Percentiles rank a stretch among this genome's conserved stretches.
Conservation (phyloP, 2,888 invertebrate species). For the Meganola albula region DNA sequence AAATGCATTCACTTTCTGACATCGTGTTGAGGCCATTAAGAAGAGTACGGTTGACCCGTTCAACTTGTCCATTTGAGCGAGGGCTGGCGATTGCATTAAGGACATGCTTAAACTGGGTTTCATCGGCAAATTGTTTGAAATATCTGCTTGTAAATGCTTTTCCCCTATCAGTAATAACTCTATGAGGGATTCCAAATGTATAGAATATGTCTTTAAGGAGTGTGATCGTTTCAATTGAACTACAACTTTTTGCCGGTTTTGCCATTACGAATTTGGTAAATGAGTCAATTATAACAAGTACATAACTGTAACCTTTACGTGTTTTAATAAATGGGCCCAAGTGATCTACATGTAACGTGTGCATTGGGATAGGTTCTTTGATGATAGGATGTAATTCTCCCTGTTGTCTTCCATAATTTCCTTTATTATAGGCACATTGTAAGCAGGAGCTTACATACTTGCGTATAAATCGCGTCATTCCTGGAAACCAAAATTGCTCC, state of each 20-base stretch:
- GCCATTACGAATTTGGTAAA: constrained; percentile 22
- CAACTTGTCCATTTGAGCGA: constrained; percentile 2
- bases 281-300: constrained; percentile 19
- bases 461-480: constrained; percentile 42
- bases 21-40: constrained; percentile 1
- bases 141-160: constrained; percentile 3
- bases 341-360: constrained; percentile 24
- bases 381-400: constrained; percentile 24
- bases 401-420: no score
- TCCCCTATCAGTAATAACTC: constrained; percentile 1
- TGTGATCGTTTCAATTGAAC: constrained; percentile 11
- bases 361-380: constrained; percentile 17
- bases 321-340: constrained; percentile 23
- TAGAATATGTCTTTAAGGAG: neutral
- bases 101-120: constrained; percentile 1
- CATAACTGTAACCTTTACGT: constrained; percentile 13
- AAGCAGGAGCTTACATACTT: constrained; percentile 37
- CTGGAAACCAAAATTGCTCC: constrained; percentile 46
- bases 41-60: neutral
- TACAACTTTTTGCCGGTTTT: constrained; percentile 6
- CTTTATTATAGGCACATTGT: constrained; percentile 15
- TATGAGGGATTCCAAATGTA: neutral
- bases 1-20: constrained; percentile 1
- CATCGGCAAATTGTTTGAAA: neutral
- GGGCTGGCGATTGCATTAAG: constrained; percentile 1